phyloP scores from a whole-genome alignment of 2,113 vertebrate species.

The Epinephelus fuscoguttatus region DNA sequence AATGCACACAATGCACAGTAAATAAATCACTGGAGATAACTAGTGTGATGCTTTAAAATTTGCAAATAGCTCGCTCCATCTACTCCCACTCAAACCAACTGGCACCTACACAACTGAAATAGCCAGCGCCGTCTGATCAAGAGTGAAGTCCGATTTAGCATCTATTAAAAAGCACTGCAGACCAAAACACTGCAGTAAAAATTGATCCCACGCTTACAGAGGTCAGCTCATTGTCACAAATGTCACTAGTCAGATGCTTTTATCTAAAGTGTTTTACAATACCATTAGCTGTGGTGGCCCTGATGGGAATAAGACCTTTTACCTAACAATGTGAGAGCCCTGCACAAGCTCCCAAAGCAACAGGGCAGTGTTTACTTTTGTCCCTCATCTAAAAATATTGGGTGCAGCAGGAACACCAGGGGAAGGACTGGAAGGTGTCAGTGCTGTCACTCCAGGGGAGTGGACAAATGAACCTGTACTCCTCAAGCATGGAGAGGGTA shows the following conservation, averaged over 20 bases:
- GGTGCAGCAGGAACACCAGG: background rate
- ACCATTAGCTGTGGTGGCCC: constrained; percentile 23
- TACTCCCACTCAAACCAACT: background rate
- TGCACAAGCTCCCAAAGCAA: constrained; percentile 8
- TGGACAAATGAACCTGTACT: background rate
- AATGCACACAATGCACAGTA: constrained; percentile 14
- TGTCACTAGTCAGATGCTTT: constrained; percentile 10
- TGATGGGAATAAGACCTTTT: constrained; percentile 34
- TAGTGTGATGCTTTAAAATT: constrained; percentile 2
- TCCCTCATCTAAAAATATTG: constrained; percentile 26
- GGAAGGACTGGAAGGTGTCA: constrained; percentile 1
- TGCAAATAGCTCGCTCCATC: background rate
- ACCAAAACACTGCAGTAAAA: background rate
- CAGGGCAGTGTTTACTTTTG: constrained; percentile 10
- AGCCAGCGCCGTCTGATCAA: background rate
- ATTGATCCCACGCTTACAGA: constrained; percentile 13
- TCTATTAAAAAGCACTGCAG: constrained; percentile 3
- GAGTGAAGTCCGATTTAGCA: constrained; percentile 15
- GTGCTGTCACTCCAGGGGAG: constrained; percentile 18
- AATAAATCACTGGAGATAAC: constrained; percentile 14
- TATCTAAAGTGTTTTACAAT: constrained; percentile 6
- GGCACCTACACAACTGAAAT: constrained; percentile 16
- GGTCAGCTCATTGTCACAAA: constrained; percentile 27
- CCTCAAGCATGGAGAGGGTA: background rate
- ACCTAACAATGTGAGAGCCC: background rate